phyloP scores from a whole-genome alignment of 2,113 vertebrate genomes.

The Trematomus loennbergii region DNA sequence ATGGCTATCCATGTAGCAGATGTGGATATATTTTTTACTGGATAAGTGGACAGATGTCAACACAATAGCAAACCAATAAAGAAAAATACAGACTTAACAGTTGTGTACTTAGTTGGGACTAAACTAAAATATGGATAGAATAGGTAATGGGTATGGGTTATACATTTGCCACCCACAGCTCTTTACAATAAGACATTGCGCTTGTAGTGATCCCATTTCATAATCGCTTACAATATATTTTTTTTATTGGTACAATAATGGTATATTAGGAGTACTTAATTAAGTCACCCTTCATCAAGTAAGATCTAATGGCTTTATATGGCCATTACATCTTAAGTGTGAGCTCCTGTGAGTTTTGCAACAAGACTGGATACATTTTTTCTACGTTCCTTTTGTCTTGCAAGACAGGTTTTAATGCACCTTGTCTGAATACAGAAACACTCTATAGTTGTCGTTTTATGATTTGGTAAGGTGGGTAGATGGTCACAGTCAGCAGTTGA shows the following conservation, averaged over 20 bases:
- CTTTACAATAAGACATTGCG: too few relatives aligned
- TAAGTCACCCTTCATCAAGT: neutral
- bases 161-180: too few relatives aligned
- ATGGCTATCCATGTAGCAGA: neutral
- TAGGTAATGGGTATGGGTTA: too few relatives aligned
- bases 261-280: neutral
- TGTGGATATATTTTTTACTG: neutral
- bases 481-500: conserved; percentile 64
- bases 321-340: neutral
- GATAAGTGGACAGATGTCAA: too few relatives aligned
- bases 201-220: too few relatives aligned
- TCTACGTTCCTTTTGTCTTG: neutral
- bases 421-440: conserved; percentile 9
- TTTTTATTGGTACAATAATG: neutral
- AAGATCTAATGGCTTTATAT: neutral
- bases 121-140: too few relatives aligned
- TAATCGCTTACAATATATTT: too few relatives aligned
- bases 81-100: too few relatives aligned
- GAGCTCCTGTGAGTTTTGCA: neutral
- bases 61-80: too few relatives aligned
- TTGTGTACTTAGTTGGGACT: too few relatives aligned
- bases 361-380: neutral
- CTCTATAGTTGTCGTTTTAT: conserved; percentile 33
- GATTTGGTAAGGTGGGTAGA: conserved; percentile 35
- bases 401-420: conserved; percentile 6